These are phyloP conservation scores for Amphipoea lucens DNA, from an alignment of 2,888 invertebrate genomes.

Conservation along the genomic window DNA sequence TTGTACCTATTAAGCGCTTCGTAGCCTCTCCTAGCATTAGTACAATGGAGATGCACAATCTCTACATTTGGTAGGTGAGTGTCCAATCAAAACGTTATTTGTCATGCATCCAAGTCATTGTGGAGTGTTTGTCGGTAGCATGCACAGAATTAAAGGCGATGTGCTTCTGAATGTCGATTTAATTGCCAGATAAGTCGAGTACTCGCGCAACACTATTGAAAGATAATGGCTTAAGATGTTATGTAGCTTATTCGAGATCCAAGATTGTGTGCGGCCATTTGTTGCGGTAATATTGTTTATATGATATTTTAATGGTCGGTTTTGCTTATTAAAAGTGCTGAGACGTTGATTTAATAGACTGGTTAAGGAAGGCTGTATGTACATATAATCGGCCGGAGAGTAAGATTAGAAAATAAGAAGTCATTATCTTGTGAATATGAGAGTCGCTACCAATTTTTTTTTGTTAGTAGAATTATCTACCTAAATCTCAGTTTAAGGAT, in stretches of 20 bases:
- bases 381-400: background rate
- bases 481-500: too few relatives aligned
- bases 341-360: background rate
- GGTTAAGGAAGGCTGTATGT: background rate
- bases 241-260: slow-evolving; percentile 84
- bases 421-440: background rate
- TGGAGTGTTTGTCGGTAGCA: slow-evolving; percentile 86
- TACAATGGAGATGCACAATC: slow-evolving; percentile 69
- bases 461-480: too few relatives aligned
- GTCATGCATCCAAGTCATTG: slow-evolving; percentile 89
- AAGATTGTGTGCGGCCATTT: slow-evolving; percentile 70
- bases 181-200: slow-evolving; percentile 89
- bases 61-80: slow-evolving; percentile 76
- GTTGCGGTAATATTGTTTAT: slow-evolving; percentile 66
- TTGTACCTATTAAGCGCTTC: slow-evolving; percentile 4
- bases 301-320: slow-evolving; percentile 56
- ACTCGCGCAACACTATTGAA: slow-evolving; percentile 86
- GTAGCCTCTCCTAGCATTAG: slow-evolving; percentile 31
- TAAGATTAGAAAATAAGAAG: background rate
- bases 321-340: slow-evolving; percentile 30
- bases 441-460: background rate
- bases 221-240: slow-evolving; percentile 88
- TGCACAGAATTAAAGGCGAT: slow-evolving; percentile 86
- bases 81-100: slow-evolving; percentile 90
- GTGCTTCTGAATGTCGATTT: slow-evolving; percentile 90